Base-by-base conservation (phyloP, 2,797 vertebrate genomes). In the Bucorvus abyssinicus region DNA sequence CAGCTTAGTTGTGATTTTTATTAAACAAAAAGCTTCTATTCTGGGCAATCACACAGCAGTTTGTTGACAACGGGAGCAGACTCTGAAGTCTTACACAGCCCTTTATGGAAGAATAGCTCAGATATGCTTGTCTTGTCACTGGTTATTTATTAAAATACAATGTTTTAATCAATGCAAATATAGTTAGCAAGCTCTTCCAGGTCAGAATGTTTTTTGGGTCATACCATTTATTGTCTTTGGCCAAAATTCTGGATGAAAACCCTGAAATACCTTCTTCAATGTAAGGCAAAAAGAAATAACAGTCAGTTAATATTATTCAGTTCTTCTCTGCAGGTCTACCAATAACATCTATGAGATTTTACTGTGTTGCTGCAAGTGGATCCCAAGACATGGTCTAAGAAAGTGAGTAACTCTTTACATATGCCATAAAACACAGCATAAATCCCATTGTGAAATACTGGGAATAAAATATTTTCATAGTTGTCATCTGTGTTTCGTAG, bases 91-190 rank as follows among this genome's bases (percentile, higher is more conserved):
- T 73, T 89, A 19, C 8, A 40, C 38, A 84, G 56, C 57, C 57
- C 40, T 74, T 87, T 82, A 32, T 84, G 60, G 40, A 90, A 38
- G 17, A 91, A 77, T 40, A 75, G 40, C 14, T 80, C 59, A 63
- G 77, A 53, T 61, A 76, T 68, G 23, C 87, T 90, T 49, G 19
- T 67, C 13, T 84, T 91, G 17, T 74, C 36, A 69, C 56, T 68
- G 34, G 23, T 68, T 95, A 75, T 70, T 79, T 59, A 45, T 93
- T 95, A n/a, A 90, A 94, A 95, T 86, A 36, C 23, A 76, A 42
- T 15, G 32, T 92, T 82, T 94, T 96, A 81, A 93, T 87, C 56
- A 80, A 76, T 82, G 47, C 1, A 88, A 75, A 67, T 88, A 53
- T 16, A 68, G 10, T 84, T 82, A 81, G 7, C 34, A 75, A 92